Percentiles rank a stretch among this genome's conserved stretches.
These are phyloP conservation scores for chimpanzee (Pan troglodytes) DNA, from an alignment of 2,113 vertebrate species.

Conservation along the genomic window NHGRI_mPanTro3-v2.1_pri NC_072398.2:159901501-159902000, in stretches of 20 bases:
- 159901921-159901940: background rate
- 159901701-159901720: conserved; percentile 6
- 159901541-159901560: conserved; percentile 47
- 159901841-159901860: background rate
- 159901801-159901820: background rate
- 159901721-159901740: background rate
- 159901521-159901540: too few relatives aligned
- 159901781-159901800: conserved; percentile 18
- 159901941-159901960: background rate
- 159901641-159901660: background rate
- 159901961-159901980: background rate
- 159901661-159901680: conserved; percentile 27
- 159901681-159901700: conserved; percentile 37
- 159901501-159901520: too few relatives aligned
- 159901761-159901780: background rate
- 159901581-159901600: conserved; percentile 25
- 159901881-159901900: background rate
- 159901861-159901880: background rate
- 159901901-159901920: background rate
- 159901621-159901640: conserved; percentile 35
- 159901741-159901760: conserved; percentile 43
- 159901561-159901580: conserved; percentile 31
- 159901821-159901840: background rate
- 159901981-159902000: background rate
- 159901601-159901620: conserved; percentile 17